Evolutionary conservation across 2,888 invertebrate genomes (phyloP).

Genomic region (Leptodirus hochenwartii): DNA sequence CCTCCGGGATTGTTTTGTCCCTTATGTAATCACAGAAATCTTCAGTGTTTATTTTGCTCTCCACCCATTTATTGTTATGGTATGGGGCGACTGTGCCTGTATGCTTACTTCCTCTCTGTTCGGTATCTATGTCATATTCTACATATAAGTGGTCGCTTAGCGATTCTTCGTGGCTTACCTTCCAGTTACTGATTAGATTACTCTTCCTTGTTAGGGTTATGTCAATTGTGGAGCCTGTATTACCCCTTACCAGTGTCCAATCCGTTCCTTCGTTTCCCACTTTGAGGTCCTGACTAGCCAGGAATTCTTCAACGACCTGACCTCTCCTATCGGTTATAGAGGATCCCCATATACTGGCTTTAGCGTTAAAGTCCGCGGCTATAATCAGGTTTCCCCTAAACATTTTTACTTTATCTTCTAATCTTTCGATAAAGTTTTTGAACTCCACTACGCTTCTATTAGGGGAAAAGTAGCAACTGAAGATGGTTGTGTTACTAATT

Average conservation of each 20-base stretch:
- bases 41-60: too few species aligned
- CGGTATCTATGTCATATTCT: too few species aligned
- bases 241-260: background rate
- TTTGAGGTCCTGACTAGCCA: background rate
- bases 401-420: too few species aligned
- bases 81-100: too few species aligned
- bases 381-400: background rate
- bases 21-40: too few species aligned
- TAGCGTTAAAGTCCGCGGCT: constrained; percentile 5
- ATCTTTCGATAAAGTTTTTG: too few species aligned
- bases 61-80: too few species aligned
- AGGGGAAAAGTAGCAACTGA: too few species aligned
- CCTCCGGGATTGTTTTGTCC: too few species aligned
- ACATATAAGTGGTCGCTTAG: constrained; percentile 5
- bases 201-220: background rate
- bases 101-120: too few species aligned
- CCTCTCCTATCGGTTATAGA: background rate
- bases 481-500: too few species aligned
- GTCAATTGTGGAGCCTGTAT: background rate
- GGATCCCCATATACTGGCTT: constrained; percentile 1
- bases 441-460: too few species aligned
- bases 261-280: background rate
- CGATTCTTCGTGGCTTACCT: constrained; percentile 1
- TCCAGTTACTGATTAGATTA: background rate
- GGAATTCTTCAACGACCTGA: background rate